Evolutionary conservation across 2,888 invertebrate species (phyloP), one percentile per base, ranked within the genome.

Genomic region (Tuta absoluta): DNA sequence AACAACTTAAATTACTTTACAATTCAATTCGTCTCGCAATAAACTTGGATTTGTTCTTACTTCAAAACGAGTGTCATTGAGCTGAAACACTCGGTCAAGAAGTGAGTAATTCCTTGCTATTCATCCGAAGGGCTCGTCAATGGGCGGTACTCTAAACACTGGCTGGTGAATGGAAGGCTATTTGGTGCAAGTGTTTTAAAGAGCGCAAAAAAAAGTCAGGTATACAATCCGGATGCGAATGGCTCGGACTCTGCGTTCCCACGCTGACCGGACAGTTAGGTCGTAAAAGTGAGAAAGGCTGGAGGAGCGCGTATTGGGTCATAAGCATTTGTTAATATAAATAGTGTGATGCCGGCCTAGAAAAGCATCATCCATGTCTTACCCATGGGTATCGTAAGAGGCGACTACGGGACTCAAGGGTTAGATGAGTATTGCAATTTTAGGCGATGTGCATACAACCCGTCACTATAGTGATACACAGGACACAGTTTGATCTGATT

Each of bases 191-290:
- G 91, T 90, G 89, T 89, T 89, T 87, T 90, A 90, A 80, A 80
- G 57, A 49, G 70, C 63, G 71, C 76, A 82, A 87, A 89, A 56
- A 91, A 88, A 84, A 69, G 79, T 80, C 84, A 86, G 86, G 87
- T 86, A n/a, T n/a, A 84, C 77, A 78, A 75, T 85, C 84, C 87
- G 89, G 88, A 86, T 90, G 90, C 89, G 90, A 91, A 89, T 84
- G 81, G 67, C 67, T 66, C 71, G 67, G 69, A 72, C 69, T 69
- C 70, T 69, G 65, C 24, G 77, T 90, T 91, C 91, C 88, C 91
- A 91, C 91, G 91, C 62, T 63, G 66, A 66, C 66, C 61, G 59
- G 62, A 69, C 70, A 70, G 69, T 70, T 69, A 70, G 28, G 38
- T 0, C 51, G n/a, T 8, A 45, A 48, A 45, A 14, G 45, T 41